Conservation (phyloP, 2,113 vertebrate genomes). For the Athene noctua region DNA sequence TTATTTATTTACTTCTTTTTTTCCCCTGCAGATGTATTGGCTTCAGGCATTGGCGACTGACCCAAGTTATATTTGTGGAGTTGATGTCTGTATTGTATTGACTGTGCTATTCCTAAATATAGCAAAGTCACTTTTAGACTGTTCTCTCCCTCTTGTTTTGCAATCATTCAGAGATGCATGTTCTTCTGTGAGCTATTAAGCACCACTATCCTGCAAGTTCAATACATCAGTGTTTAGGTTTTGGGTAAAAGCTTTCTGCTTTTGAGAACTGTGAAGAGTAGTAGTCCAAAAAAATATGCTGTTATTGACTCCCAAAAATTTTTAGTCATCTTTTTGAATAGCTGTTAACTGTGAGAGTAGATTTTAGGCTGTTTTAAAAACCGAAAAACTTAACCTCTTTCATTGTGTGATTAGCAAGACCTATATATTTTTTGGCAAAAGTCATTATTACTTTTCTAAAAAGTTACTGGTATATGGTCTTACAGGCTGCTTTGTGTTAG, state of each 20-base stretch:
- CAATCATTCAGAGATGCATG: neutral
- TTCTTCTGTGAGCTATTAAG: neutral
- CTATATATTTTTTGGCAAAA: neutral
- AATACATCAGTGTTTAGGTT: neutral
- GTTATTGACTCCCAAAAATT: neutral
- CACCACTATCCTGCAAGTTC: neutral
- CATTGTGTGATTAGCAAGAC: neutral
- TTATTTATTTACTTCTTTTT: neutral
- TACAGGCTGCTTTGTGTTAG: neutral
- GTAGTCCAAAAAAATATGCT: neutral
- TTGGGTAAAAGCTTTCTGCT: neutral
- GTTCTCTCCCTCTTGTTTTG: constrained; percentile 5
- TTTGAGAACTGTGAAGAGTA: neutral
- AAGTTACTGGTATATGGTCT: neutral
- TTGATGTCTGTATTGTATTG: constrained; percentile 59
- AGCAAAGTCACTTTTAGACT: constrained; percentile 60
- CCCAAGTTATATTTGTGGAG: constrained; percentile 16
- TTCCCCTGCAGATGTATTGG: neutral
- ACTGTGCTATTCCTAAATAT: constrained; percentile 57
- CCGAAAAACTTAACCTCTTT: neutral
- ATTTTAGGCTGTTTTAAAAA: neutral
- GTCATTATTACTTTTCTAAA: neutral
- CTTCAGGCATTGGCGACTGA: constrained; percentile 30
- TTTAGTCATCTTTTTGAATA: neutral
- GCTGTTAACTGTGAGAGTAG: neutral